Conservation (phyloP, 2,113 vertebrate genomes). For the Zingel zingel region DNA sequence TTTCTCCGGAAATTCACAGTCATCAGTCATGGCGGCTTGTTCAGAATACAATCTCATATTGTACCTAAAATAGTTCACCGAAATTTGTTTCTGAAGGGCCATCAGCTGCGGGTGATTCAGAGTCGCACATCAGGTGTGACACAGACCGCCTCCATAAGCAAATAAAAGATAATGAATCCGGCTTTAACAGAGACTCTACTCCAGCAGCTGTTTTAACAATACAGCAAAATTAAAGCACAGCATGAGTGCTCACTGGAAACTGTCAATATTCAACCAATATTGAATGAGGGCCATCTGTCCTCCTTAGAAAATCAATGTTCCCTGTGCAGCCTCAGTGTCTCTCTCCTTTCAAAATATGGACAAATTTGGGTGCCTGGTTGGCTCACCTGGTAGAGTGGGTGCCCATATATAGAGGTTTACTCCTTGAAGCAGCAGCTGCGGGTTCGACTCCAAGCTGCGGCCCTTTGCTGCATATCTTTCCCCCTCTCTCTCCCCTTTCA, state of each 20-base stretch:
- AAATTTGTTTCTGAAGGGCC: no score
- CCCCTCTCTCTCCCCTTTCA: no score
- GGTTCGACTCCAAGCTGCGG: no score
- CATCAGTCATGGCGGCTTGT: no score
- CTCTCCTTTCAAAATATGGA: constrained; percentile 24
- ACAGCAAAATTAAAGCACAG: constrained; percentile 61
- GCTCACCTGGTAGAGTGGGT: no score
- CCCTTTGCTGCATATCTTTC: no score
- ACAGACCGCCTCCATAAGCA: constrained; percentile 46
- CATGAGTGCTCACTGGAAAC: constrained; percentile 60
- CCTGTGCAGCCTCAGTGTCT: constrained; percentile 30
- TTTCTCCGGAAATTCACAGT: no score
- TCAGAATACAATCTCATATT: no score
- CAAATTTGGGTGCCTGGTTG: background rate
- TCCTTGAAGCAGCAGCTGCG: no score
- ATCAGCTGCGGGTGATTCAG: constrained; percentile 50
- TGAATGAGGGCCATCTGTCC: constrained; percentile 38
- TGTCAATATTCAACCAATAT: constrained; percentile 63
- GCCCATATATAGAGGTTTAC: no score
- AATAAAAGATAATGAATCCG: constrained; percentile 48
- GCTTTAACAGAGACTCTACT: constrained; percentile 34
- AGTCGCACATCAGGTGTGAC: constrained; percentile 61
- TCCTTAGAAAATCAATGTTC: constrained; percentile 48
- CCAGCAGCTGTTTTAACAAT: constrained; percentile 59
- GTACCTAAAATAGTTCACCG: no score